These are phyloP conservation scores for Aethina tumida DNA, from an alignment of 1,140 invertebrate species.

Conservation along the genomic window DNA sequence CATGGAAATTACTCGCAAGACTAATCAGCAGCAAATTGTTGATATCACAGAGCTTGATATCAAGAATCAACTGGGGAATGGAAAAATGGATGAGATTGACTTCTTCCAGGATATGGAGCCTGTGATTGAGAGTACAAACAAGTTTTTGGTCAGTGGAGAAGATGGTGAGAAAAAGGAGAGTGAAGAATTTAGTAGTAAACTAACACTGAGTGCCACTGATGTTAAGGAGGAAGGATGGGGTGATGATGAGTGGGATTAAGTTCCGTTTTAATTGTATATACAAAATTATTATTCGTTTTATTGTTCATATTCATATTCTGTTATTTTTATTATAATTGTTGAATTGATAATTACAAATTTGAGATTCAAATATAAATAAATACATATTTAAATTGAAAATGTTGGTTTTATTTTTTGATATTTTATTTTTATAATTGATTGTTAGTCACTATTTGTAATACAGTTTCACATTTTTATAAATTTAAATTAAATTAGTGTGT, in stretches of 20 bases:
- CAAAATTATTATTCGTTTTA: too few species aligned
- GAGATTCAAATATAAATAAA: too few species aligned
- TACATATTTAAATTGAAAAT: too few species aligned
- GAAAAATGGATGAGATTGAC: slow-evolving; percentile 61
- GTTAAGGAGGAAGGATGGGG: slow-evolving; percentile 30
- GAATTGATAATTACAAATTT: too few species aligned
- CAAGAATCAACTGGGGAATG: slow-evolving; percentile 49
- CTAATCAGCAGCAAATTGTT: slow-evolving; percentile 41
- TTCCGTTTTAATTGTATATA: too few species aligned
- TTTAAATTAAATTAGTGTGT: too few species aligned
- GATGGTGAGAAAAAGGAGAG: slow-evolving; percentile 8
- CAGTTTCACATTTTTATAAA: too few species aligned
- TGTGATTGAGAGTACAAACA: slow-evolving; percentile 55
- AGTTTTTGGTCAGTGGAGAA: slow-evolving; percentile 24
- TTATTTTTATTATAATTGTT: too few species aligned
- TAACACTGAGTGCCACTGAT: slow-evolving; percentile 19
- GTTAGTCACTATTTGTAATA: too few species aligned
- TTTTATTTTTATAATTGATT: too few species aligned
- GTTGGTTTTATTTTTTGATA: too few species aligned
- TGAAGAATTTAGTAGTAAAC: slow-evolving; percentile 17
- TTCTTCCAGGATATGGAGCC: slow-evolving; percentile 80
- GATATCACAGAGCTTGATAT: slow-evolving; percentile 65
- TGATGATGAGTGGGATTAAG: slow-evolving; percentile 28
- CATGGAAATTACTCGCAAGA: neutral
- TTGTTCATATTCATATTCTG: too few species aligned